Conservation (phyloP, 2,888 invertebrate genomes). For the Syrista parreyssii region DNA sequence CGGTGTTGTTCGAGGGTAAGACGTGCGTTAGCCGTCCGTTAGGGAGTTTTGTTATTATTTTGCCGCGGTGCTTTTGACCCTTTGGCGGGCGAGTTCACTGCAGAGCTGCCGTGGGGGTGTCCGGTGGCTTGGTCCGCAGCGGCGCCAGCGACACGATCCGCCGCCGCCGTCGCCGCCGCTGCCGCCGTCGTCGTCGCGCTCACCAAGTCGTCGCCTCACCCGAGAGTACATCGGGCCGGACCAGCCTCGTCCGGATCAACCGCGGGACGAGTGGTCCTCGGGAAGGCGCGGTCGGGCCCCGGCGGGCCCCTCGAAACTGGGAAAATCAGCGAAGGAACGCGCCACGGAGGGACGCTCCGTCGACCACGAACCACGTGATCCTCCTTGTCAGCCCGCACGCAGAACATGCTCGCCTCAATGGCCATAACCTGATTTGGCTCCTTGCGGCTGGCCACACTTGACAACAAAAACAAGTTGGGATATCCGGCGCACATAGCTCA, state of each 20-base stretch:
- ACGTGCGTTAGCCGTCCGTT: background rate
- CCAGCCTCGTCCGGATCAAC: conserved; percentile 1
- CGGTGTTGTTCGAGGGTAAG: conserved; percentile 12
- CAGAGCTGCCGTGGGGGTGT: conserved; percentile 57
- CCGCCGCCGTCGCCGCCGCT: conserved; percentile 9
- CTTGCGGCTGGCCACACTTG: conserved; percentile 2
- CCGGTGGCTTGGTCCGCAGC: conserved; percentile 31
- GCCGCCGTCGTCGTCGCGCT: conserved; percentile 12
- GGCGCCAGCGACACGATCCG: conserved; percentile 21
- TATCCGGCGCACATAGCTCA: background rate
- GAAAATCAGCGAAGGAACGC: conserved; percentile 14
- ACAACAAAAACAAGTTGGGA: conserved; percentile 5
- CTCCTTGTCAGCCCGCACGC: conserved; percentile 41
- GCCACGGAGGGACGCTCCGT: conserved; percentile 16
- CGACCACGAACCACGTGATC: conserved; percentile 52
- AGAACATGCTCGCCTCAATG: conserved; percentile 42
- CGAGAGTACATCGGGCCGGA: background rate
- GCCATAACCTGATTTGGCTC: conserved; percentile 48
- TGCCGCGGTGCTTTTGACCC: conserved; percentile 64
- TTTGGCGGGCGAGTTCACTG: conserved; percentile 63
- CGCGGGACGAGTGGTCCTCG: conserved; percentile 31
- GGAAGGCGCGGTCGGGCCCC: conserved; percentile 9
- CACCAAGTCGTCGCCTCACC: background rate
- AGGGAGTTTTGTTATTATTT: conserved; percentile 61
- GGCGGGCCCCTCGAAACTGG: conserved; percentile 20